Percentiles rank a stretch among this genome's conserved stretches.
These are phyloP conservation scores for Cacoxenus indagator DNA, from an alignment of 2,888 invertebrate species.

Conservation along the genomic window DNA sequence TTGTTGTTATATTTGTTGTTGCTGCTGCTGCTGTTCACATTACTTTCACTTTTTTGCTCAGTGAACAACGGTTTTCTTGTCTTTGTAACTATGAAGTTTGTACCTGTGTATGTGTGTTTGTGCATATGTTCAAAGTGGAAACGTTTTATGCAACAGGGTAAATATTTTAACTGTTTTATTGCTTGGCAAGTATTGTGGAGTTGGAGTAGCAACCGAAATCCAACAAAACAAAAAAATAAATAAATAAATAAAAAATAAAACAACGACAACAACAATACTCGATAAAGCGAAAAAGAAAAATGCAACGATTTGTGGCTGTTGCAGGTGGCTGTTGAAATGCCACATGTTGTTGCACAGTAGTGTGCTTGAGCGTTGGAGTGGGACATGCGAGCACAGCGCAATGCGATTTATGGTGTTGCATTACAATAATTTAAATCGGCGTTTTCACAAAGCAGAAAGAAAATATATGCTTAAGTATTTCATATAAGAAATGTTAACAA, in stretches of 20 bases:
- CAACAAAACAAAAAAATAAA: conserved; percentile 4
- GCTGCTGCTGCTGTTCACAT: conserved; percentile 33
- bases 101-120: conserved; percentile 29
- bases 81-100: conserved; percentile 2
- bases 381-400: not conserved
- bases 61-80: conserved; percentile 56
- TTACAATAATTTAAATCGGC: conserved; percentile 19
- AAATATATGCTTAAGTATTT: not conserved
- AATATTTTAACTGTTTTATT: conserved; percentile 53
- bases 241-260: conserved; percentile 10
- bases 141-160: conserved; percentile 58
- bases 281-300: conserved; percentile 26
- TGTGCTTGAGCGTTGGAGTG: not conserved
- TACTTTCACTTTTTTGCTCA: conserved; percentile 58
- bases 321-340: conserved; percentile 50
- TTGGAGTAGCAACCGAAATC: conserved; percentile 11
- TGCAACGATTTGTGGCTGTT: conserved; percentile 58
- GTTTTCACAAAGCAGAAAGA: too few relatives aligned
- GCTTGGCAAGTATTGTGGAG: conserved; percentile 24
- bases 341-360: not conserved
- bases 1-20: conserved; percentile 15
- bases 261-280: not conserved
- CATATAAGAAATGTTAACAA: not conserved
- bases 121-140: conserved; percentile 45
- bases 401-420: conserved; percentile 15